Conservation (phyloP, 2,888 invertebrate species). For the Harpagoxenus sublaevis region DNA sequence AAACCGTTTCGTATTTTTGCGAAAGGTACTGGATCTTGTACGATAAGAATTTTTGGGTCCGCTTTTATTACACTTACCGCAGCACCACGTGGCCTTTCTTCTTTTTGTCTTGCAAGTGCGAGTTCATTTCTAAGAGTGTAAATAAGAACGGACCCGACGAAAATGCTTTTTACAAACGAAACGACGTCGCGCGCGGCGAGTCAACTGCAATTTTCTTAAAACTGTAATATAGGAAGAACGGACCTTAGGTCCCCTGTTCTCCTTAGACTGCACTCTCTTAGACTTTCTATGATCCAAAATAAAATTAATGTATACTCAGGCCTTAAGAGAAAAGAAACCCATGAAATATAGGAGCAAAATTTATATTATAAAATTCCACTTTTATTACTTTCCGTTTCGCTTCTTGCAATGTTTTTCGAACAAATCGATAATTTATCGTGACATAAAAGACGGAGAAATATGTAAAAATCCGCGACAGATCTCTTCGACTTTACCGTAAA, state of each 20-base stretch:
- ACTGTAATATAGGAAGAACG: slow-evolving; percentile 13
- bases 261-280: slow-evolving; percentile 36
- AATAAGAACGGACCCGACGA: slow-evolving; percentile 18
- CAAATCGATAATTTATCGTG: background rate
- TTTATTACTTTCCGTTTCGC: background rate
- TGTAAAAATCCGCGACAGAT: background rate
- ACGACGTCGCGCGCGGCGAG: background rate
- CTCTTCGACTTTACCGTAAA: background rate
- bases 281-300: background rate
- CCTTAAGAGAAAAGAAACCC: background rate
- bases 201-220: slow-evolving; percentile 27
- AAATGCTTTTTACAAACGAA: slow-evolving; percentile 17
- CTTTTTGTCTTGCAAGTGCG: background rate
- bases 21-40: slow-evolving; percentile 17
- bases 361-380: slow-evolving; percentile 8
- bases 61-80: slow-evolving; percentile 21
- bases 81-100: slow-evolving; percentile 28
- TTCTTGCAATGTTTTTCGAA: background rate
- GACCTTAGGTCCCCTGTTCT: slow-evolving; percentile 11
- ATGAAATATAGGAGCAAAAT: slow-evolving; percentile 7
- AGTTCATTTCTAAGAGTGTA: slow-evolving; percentile 24
- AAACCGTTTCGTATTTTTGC: slow-evolving; percentile 6
- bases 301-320: slow-evolving; percentile 16
- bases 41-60: slow-evolving; percentile 2
- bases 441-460: background rate